phyloP scores from a whole-genome alignment of 2,888 invertebrate species.

The Nephrotoma appendiculata region DNA sequence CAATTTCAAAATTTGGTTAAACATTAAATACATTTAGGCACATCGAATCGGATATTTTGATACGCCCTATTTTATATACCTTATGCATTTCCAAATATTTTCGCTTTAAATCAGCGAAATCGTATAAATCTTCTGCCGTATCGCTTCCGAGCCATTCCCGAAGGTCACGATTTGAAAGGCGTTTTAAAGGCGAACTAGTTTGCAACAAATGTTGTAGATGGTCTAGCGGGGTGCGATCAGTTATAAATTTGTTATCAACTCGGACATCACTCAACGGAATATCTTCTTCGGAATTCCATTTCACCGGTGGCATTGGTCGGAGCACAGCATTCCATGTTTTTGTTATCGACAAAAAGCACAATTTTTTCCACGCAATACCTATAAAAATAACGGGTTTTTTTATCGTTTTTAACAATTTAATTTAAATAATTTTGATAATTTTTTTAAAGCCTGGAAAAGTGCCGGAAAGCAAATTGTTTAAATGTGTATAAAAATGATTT shows the following conservation, averaged over 20 bases:
- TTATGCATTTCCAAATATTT: neutral
- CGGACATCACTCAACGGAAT: neutral
- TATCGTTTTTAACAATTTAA: neutral
- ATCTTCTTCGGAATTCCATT: neutral
- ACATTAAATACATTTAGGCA: no score
- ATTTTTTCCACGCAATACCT: neutral
- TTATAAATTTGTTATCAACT: neutral
- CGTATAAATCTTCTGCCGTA: neutral
- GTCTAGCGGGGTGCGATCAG: neutral
- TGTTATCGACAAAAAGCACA: neutral
- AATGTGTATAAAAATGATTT: neutral
- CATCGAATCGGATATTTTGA: no score
- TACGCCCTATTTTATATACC: neutral
- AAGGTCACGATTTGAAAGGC: neutral
- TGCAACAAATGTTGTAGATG: neutral
- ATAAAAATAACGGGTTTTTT: neutral
- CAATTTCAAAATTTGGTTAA: no score
- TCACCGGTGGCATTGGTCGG: neutral
- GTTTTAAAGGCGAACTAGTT: neutral
- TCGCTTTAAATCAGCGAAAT: neutral
- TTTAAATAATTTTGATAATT: neutral
- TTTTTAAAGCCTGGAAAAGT: neutral
- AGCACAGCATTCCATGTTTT: neutral
- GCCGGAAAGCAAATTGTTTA: neutral
- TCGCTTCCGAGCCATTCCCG: neutral